Percentiles rank a stretch among this genome's conserved stretches.
Evolutionary conservation across 1,140 invertebrate genomes (phyloP).

Genomic region (Ephestia elutella): DNA sequence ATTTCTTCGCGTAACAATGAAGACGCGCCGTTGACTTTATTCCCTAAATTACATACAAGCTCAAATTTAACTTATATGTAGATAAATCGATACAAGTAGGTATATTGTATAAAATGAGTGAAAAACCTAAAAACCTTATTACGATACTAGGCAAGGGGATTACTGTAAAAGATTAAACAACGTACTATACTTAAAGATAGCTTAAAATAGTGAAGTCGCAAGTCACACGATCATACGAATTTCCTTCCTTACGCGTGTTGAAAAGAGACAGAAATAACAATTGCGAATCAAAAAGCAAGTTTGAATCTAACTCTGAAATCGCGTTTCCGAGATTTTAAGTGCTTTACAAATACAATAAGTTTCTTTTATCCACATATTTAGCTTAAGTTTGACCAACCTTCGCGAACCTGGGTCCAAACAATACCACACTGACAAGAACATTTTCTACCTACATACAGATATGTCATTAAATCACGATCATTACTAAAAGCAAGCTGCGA

Average conservation of each 20-base stretch:
- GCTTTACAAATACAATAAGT: slow-evolving; percentile 13
- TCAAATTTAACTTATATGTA: slow-evolving; percentile 70
- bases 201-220: slow-evolving; percentile 48
- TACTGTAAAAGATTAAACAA: slow-evolving; percentile 63
- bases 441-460: slow-evolving; percentile 69
- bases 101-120: slow-evolving; percentile 73
- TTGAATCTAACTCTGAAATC: not conserved
- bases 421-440: slow-evolving; percentile 54
- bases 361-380: not conserved
- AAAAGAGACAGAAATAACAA: slow-evolving; percentile 1
- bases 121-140: slow-evolving; percentile 68
- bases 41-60: slow-evolving; percentile 56
- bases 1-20: slow-evolving; percentile 24
- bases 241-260: not conserved
- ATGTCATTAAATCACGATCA: slow-evolving; percentile 67
- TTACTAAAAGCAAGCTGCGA: slow-evolving; percentile 55
- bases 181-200: slow-evolving; percentile 67
- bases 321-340: not conserved
- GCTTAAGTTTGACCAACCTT: slow-evolving; percentile 8
- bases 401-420: slow-evolving; percentile 25
- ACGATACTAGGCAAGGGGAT: slow-evolving; percentile 62
- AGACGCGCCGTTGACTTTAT: slow-evolving; percentile 24
- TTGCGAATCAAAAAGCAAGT: slow-evolving; percentile 10
- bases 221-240: not conserved
- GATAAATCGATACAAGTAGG: slow-evolving; percentile 56